These are phyloP conservation scores for Brachylomia viminalis DNA, from an alignment of 2,888 invertebrate species.

Conservation along the genomic window DNA sequence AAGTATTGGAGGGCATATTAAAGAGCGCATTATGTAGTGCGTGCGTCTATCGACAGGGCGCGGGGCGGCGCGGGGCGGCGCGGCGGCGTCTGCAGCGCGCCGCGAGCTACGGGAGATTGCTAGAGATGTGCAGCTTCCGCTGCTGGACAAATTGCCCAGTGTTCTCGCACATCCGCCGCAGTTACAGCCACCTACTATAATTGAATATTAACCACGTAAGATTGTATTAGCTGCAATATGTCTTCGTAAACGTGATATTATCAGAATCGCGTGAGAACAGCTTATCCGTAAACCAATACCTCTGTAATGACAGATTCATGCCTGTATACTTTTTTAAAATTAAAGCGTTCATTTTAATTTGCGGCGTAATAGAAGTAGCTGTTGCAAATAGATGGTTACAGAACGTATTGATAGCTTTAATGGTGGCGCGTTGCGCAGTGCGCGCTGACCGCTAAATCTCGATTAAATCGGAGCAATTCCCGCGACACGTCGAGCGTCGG, in stretches of 20 bases:
- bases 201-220: constrained; percentile 77
- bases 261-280: constrained; percentile 65
- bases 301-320: constrained; percentile 48
- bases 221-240: constrained; percentile 69
- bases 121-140: constrained; percentile 83
- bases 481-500: constrained; percentile 88
- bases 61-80: constrained; percentile 44
- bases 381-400: constrained; percentile 50
- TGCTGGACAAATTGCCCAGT: constrained; percentile 80
- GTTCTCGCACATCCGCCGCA: constrained; percentile 75
- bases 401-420: constrained; percentile 66
- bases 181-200: constrained; percentile 72
- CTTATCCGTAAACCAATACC: constrained; percentile 66
- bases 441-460: constrained; percentile 84
- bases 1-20: constrained; percentile 56
- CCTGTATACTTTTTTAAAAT: constrained; percentile 46
- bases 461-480: constrained; percentile 87
- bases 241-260: constrained; percentile 63
- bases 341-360: constrained; percentile 40
- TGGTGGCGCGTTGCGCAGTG: constrained; percentile 66
- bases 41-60: constrained; percentile 59
- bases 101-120: constrained; percentile 77
- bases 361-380: constrained; percentile 58
- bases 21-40: constrained; percentile 60
- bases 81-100: constrained; percentile 61